Base-by-base conservation (phyloP, 2,888 invertebrate genomes). In the Brenthis hecate region DNA sequence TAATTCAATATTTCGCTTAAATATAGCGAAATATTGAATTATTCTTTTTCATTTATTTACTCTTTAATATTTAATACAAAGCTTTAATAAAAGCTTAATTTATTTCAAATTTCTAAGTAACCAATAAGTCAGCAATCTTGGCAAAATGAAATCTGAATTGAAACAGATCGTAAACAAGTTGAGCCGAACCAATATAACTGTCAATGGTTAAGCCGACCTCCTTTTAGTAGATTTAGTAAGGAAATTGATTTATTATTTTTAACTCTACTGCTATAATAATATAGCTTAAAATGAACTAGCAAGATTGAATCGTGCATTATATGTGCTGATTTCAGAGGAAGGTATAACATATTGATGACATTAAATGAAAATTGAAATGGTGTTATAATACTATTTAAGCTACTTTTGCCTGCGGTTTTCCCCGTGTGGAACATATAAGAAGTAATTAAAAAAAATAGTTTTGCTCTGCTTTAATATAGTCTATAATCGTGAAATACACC, bases 141-240 rank as follows among this genome's bases (percentile, higher is more conserved):
- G 62, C 53, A 62, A 62, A 51, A 54, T 62, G 62, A 69, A 65
- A 70, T 61, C 64, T 65, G 61, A 67, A 67, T 61, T 68, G 65
- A 68, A 70, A 70, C 58, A 68, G 65, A 70, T 60, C 70, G 67
- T 68, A 65, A 70, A 72, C 68, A 73, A 73, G 67, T 68, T 64
- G 58, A 66, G 60, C 61, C 65, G 58, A 60, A 64, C 71, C 71
- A 71, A 73, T 71, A 71, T 69, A 73, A 68, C 69, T 69, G 71
- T 69, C 71, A 63, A 56, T 67, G 69, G 63, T 60, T 67, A 66
- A 69, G 70, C 67, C 62, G 69, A 66, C 69, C 63, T 66, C 36
- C 67, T 66, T 62, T 53, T 62, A 62, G 14, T 53, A 62, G 62
- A 62, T 53, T 62, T 62, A 62, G 16, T 36, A 19, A 32, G 53